Evolutionary conservation across 2,113 vertebrate species (phyloP), one percentile per base, ranked within the genome.

Genomic region (Scomber colias): DNA sequence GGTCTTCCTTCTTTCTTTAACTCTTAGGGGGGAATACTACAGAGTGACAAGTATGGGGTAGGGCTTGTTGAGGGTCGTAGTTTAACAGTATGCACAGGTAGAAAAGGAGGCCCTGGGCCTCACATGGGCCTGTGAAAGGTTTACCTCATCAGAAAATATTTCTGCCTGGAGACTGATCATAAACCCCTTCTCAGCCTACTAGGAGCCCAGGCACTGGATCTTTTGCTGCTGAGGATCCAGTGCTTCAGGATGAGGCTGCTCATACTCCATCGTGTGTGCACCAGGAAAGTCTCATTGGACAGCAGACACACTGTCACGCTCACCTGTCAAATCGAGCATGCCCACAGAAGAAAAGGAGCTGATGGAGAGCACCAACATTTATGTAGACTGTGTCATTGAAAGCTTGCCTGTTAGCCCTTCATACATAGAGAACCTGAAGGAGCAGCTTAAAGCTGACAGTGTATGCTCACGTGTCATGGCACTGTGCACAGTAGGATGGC

Each of bases 281-380:
- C 21, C 21, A 21, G 21, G 21, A 21, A 73, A 67, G 13, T 45
- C 11, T 0, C 46, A 24, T 1, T 57, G 30, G 15, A 80, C 54
- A 31, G 48, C 31, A 1, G 63, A 80, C 48, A 73, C 63, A 0
- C 3, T 62, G 13, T 81, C 24, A 21, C 0, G 10, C 8, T 46
- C 40, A 0, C 76, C 78, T 5, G 2, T 66, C 3, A 13, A n/a
- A 19, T 2, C 7, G 9, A 0, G 10, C 3, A 3, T 11, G 19
- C 0, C 19, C 17, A 0, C 12, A 3, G 61, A 71, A 0, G 49
- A 63, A 0, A 44, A 59, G 12, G 53, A 53, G 3, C 19, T 66
- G 0, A 60, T 73, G 62, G 54, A 79, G 5, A 40, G 2, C 54
- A 73, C 21, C 0, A n/a, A 61, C 17, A 68, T 74, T 2, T 1